Conservation (phyloP, 2,113 vertebrate genomes). For the Carollia perspicillata region DNA sequence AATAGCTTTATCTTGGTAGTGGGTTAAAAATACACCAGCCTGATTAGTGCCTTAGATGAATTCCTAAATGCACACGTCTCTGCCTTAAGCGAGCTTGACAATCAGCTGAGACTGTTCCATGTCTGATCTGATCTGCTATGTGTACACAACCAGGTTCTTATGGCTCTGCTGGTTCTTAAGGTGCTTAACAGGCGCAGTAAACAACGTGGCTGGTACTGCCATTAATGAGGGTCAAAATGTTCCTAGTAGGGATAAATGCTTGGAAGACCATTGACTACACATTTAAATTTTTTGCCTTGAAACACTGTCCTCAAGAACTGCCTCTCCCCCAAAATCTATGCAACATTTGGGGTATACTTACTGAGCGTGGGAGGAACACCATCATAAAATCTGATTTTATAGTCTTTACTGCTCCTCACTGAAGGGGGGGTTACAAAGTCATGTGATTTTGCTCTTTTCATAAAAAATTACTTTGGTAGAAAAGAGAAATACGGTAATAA, state of each 20-base stretch:
- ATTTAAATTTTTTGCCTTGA: neutral
- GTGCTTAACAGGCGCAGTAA: neutral
- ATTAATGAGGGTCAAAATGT: neutral
- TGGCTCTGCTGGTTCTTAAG: neutral
- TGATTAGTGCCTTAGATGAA: neutral
- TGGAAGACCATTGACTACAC: neutral
- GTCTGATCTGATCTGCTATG: neutral
- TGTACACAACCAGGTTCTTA: neutral
- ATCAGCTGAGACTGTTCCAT: neutral
- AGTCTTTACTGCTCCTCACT: neutral
- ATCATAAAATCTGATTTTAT: constrained; percentile 16
- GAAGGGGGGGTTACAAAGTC: neutral
- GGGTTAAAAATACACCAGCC: neutral
- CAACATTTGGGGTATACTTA: neutral
- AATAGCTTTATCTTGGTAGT: neutral
- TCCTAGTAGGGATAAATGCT: neutral
- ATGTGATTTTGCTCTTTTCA: neutral
- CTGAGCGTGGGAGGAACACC: neutral
- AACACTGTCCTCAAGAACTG: neutral
- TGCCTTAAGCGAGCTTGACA: neutral
- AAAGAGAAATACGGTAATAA: neutral
- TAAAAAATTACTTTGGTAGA: neutral
- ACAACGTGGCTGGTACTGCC: neutral
- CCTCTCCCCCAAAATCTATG: neutral
- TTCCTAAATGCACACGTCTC: neutral